Base-by-base conservation (phyloP, 2,888 invertebrate genomes). In the Gymnoscelis rufifasciata region DNA sequence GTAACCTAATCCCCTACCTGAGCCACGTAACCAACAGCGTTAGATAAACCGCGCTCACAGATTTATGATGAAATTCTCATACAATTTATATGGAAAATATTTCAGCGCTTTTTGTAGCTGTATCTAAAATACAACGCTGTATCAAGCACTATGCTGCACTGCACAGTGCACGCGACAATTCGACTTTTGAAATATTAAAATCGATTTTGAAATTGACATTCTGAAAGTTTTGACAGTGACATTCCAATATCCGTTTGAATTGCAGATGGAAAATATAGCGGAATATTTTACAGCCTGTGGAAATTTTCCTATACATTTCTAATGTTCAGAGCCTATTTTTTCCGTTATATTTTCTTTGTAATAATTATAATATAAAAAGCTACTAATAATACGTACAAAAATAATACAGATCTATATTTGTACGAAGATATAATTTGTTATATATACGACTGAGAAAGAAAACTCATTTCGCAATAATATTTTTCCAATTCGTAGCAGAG, bases 151-250 rank as follows among this genome's bases (percentile, higher is more conserved):
- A 11, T 14, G 38, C 19, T 4, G 31, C 8, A 14, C 3, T n/a
- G 19, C 19, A 19, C 19, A 11, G 29, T 39, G 26, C 12, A 26
- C 13, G 15, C 15, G 13, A 26, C 24, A 29, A 35, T 35, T 38
- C 29, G 43, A 36, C 36, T 39, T 39, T 42, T 13, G 27, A 39
- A 38, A 35, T 36, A 38, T 47, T 35, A 7, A 29, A 43, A 37
- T 14, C 13, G 35, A 33, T 30, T 26, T 36, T 7, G 24, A 38
- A 19, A 19, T 19, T 19, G 19, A 19, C 19, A 5, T 19, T 19
- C 19, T 19, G 47, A 43, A 42, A 43, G 47, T 27, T 42, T 38
- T 47, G 47, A 47, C 41, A 41, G 37, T 42, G 47, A 33, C 47
- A 39, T 47, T 33, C 1, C 19, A 33, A 42, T 38, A 47, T 38